phyloP scores from a whole-genome alignment of 2,888 invertebrate species.

The Tetragonisca angustula region DNA sequence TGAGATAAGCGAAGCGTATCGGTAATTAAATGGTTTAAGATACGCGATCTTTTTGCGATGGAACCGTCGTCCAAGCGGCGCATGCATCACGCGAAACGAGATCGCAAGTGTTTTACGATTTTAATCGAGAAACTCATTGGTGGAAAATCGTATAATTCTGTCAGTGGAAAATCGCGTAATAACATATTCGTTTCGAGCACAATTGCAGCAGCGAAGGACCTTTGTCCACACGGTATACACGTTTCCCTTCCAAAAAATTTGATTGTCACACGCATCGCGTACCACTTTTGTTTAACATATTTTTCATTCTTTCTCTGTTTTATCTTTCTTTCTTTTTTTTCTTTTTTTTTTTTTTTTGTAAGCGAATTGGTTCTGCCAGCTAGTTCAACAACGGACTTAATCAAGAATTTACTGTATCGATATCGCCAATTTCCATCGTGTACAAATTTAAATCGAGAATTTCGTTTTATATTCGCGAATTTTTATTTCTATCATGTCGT shows the following conservation, averaged over 20 bases:
- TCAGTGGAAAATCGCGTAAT: constrained; percentile 3
- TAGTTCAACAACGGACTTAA: not conserved
- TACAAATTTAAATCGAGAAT: not conserved
- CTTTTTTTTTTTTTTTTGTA: not conserved
- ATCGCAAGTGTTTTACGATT: constrained; percentile 12
- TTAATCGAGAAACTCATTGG: constrained; percentile 18
- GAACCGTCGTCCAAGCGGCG: constrained; percentile 14
- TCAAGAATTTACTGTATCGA: not conserved
- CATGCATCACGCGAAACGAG: constrained; percentile 26
- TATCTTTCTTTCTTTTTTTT: not conserved
- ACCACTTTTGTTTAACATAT: not conserved
- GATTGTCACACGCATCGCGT: not conserved
- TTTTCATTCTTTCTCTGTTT: too few species aligned
- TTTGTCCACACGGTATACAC: not conserved
- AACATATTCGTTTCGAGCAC: not conserved
- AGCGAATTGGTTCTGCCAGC: not conserved
- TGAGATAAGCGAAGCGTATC: constrained; percentile 41
- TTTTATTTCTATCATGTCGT: not conserved
- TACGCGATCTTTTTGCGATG: constrained; percentile 28
- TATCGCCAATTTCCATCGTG: not conserved
- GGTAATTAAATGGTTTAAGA: constrained; percentile 37
- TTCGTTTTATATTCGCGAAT: not conserved
- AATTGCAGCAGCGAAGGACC: not conserved
- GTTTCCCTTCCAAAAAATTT: not conserved
- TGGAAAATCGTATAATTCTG: not conserved